Percentiles rank a stretch among this genome's conserved stretches.
These are phyloP conservation scores for Acrocephalus arundinaceus DNA, from an alignment of 2,113 vertebrate species.

Conservation along the genomic window DNA sequence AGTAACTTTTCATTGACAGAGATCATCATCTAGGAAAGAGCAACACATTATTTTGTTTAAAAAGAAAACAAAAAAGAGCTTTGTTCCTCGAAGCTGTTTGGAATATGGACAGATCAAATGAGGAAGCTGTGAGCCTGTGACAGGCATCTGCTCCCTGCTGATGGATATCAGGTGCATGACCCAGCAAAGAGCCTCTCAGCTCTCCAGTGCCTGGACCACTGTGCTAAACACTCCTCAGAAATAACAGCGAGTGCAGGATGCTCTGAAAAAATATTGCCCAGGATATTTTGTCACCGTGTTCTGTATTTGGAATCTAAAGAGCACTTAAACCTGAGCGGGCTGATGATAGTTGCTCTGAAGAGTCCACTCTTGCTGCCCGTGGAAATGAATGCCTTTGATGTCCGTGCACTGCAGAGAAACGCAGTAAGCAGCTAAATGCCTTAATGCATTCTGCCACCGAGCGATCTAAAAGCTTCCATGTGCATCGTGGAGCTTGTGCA, in stretches of 20 bases:
- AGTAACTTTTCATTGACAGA: neutral
- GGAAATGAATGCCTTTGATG: conserved; percentile 60
- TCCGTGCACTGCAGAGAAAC: conserved; percentile 39
- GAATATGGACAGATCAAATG: neutral
- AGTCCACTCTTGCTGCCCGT: conserved; percentile 25
- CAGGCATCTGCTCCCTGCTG: neutral
- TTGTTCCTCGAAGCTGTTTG: neutral
- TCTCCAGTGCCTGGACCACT: neutral
- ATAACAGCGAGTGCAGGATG: neutral
- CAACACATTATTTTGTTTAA: neutral
- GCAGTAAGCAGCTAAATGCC: conserved; percentile 49
- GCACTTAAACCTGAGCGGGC: conserved; percentile 18
- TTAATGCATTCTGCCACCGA: conserved; percentile 50
- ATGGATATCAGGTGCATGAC: neutral
- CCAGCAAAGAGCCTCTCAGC: neutral
- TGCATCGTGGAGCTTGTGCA: conserved; percentile 32
- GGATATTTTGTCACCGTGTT: neutral
- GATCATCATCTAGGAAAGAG: neutral
- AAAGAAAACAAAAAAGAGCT: neutral
- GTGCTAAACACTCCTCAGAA: neutral
- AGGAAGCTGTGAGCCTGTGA: neutral
- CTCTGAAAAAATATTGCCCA: neutral
- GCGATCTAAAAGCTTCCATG: conserved; percentile 21
- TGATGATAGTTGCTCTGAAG: neutral
- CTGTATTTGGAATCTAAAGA: conserved; percentile 25